These are phyloP conservation scores for Tangachromis dhanisi DNA, from an alignment of 2,113 vertebrate species.

Conservation along the genomic window DNA sequence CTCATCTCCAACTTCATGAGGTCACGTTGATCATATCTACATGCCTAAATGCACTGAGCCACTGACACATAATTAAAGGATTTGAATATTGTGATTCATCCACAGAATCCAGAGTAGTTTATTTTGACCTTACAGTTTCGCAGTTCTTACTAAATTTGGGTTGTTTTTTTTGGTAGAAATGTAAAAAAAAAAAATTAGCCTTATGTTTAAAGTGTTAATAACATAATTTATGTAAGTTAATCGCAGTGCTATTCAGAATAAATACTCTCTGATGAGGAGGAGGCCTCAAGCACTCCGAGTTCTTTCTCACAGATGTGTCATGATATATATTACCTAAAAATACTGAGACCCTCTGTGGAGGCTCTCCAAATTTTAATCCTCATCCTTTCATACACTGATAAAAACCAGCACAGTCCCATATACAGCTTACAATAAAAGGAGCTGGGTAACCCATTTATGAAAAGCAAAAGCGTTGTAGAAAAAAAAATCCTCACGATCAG, in stretches of 20 bases:
- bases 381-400: neutral
- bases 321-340: neutral
- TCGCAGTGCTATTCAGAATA: neutral
- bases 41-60: neutral
- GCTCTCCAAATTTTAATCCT: neutral
- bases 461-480: neutral
- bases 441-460: neutral
- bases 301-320: neutral
- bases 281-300: rapidly evolving
- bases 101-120: neutral
- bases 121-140: neutral
- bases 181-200: neutral
- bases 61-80: neutral
- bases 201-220: neutral
- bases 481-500: neutral
- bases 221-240: neutral
- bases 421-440: neutral
- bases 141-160: neutral
- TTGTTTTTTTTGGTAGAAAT: neutral
- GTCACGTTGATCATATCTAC: neutral
- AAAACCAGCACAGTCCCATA: neutral
- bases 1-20: neutral
- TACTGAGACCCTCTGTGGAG: neutral
- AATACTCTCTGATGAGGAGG: neutral
- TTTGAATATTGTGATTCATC: neutral